Evolutionary conservation across 2,888 invertebrate species (phyloP), one percentile per base, ranked within the genome.

Genomic region (Lomographa bimaculata): DNA sequence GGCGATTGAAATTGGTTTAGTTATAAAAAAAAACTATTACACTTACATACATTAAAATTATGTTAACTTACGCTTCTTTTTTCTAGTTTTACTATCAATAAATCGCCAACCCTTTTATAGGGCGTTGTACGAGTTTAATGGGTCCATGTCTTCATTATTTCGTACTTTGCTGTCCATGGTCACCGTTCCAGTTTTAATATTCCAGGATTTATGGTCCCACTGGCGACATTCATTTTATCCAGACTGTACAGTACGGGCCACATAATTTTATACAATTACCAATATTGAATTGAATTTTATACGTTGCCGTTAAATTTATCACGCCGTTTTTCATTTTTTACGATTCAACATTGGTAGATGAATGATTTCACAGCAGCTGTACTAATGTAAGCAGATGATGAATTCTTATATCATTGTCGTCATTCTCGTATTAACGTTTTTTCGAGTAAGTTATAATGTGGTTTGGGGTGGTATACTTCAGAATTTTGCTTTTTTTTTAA

Each of bases 161-260:
- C 40, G 48, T 48, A 43, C 54, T 57, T 57, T 32, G 46, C 50
- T 50, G 50, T 60, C 54, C 61, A 67, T 72, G 77, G 76, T 71
- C 73, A 76, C 67, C 62, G 64, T 59, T 54, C 68, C 76, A 74
- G 78, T 80, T 82, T 82, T 80, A 82, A 82, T 81, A 81, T 81
- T 79, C 72, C 69, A 75, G 62, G 78, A 82, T 82, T 81, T 82
- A 82, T 80, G 54, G 74, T 71, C 80, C 79, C 80, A 44, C 46
- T 58, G 79, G 83, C 63, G 68, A 77, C 78, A 82, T 83, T 78
- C 74, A 80, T 83, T 81, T 77, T 59, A 58, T 61, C 67, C 60
- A 63, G 14, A 32, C 61, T 64, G 61, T 79, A 70, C 71, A 77
- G 58, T 68, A 46, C 57, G 50, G 63, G 64, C 64, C 70, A 64